These are phyloP conservation scores for Tenthredo mesomela DNA, from an alignment of 2,888 invertebrate species.

Conservation along the genomic window DNA sequence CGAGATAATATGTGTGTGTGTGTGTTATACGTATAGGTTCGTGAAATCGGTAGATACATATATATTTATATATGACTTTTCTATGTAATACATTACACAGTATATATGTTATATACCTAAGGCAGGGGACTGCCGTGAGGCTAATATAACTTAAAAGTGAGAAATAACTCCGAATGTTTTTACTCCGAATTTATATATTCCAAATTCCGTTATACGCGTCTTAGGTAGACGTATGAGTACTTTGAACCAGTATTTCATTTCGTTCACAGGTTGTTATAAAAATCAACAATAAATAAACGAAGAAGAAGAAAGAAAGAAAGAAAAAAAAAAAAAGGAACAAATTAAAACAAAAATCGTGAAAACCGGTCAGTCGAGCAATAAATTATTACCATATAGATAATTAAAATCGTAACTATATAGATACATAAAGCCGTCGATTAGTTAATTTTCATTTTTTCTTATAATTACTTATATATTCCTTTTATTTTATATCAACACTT, in stretches of 20 bases:
- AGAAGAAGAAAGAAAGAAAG: background rate
- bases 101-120: conserved; percentile 16
- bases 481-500: background rate
- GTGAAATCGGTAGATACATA: background rate
- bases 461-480: background rate
- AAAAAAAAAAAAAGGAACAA: background rate
- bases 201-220: conserved; percentile 7
- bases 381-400: background rate
- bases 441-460: background rate
- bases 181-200: conserved; percentile 32
- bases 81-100: conserved; percentile 22
- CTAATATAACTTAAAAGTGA: conserved; percentile 23
- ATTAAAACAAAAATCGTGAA: background rate
- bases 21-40: conserved; percentile 15
- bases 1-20: background rate
- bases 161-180: background rate
- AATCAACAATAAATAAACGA: background rate
- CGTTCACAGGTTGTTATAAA: background rate
- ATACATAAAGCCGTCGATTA: background rate
- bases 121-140: background rate
- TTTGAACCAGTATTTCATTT: background rate
- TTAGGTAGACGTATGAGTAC: background rate
- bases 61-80: background rate
- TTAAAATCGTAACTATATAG: background rate
- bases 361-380: background rate